Conservation (phyloP, 2,797 vertebrate species). For the Darevskia nairensis region DNA sequence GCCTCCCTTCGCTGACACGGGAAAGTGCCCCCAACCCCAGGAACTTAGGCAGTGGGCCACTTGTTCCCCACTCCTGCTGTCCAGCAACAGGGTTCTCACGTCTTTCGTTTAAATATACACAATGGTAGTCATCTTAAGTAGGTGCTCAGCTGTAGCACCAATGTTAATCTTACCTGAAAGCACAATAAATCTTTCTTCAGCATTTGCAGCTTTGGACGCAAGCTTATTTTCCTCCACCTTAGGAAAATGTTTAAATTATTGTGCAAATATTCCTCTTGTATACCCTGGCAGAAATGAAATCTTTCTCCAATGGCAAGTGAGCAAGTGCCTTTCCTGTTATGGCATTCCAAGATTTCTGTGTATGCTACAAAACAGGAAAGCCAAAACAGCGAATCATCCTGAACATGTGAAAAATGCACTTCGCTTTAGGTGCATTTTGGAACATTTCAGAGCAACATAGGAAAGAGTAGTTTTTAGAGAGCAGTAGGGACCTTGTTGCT, state of each 20-base stretch:
- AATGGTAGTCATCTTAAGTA: conserved; percentile 17
- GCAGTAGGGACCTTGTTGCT: conserved; percentile 54
- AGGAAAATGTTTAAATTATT: conserved; percentile 16
- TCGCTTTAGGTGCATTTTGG: background rate
- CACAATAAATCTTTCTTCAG: background rate
- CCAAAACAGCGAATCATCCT: conserved; percentile 54
- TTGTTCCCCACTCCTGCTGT: too few relatives aligned
- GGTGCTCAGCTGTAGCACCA: background rate
- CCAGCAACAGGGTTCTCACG: background rate
- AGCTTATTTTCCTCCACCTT: background rate
- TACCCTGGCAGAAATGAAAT: conserved; percentile 7
- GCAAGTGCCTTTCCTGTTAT: conserved; percentile 52
- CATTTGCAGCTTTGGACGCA: background rate
- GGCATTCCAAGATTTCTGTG: conserved; percentile 29
- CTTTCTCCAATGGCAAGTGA: conserved; percentile 40
- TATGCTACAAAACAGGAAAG: conserved; percentile 66
- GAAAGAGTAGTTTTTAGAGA: background rate
- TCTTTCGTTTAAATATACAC: background rate
- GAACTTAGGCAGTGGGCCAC: background rate
- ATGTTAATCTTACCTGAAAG: background rate
- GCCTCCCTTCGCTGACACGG: too few relatives aligned
- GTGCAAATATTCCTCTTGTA: background rate
- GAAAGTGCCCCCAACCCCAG: background rate
- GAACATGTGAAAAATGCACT: conserved; percentile 51
- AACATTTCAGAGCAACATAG: conserved; percentile 8